Conservation (phyloP, 2,797 vertebrate species). For the Carapus acus region DNA sequence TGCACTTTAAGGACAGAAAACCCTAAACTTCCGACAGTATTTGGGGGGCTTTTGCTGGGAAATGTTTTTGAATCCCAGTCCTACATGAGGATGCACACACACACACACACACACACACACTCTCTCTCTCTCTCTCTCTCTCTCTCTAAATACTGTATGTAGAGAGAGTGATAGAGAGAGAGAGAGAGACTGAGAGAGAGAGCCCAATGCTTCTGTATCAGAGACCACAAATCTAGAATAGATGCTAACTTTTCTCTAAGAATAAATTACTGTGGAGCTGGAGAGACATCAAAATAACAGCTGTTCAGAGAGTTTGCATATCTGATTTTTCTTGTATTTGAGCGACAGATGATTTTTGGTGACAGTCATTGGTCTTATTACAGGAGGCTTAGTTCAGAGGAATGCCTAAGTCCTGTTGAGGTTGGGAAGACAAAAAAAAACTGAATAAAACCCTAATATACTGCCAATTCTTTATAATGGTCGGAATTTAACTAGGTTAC, state of each 20-base stretch:
- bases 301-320: slow-evolving; percentile 42
- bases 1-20: no score
- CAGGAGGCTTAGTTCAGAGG: slow-evolving; percentile 49
- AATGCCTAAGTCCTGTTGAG: slow-evolving; percentile 19
- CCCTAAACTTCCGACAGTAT: no score
- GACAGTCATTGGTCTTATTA: slow-evolving; percentile 46
- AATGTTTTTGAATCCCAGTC: no score
- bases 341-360: slow-evolving; percentile 44
- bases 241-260: slow-evolving; percentile 56
- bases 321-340: slow-evolving; percentile 37
- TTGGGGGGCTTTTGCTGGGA: no score
- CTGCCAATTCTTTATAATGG: slow-evolving; percentile 17
- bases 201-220: slow-evolving; percentile 33
- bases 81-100: no score
- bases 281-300: slow-evolving; percentile 55
- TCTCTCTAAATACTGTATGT: no score
- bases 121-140: no score
- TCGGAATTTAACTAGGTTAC: slow-evolving; percentile 51
- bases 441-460: no score
- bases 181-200: no score
- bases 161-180: no score
- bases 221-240: slow-evolving; percentile 58
- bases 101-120: no score
- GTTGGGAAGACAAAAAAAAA: slow-evolving; percentile 38
- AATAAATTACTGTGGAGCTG: slow-evolving; percentile 44